Percentiles rank a stretch among this genome's conserved stretches.
These are phyloP conservation scores for Melinaea marsaeus DNA, from an alignment of 2,888 invertebrate species.

Conservation along the genomic window DNA sequence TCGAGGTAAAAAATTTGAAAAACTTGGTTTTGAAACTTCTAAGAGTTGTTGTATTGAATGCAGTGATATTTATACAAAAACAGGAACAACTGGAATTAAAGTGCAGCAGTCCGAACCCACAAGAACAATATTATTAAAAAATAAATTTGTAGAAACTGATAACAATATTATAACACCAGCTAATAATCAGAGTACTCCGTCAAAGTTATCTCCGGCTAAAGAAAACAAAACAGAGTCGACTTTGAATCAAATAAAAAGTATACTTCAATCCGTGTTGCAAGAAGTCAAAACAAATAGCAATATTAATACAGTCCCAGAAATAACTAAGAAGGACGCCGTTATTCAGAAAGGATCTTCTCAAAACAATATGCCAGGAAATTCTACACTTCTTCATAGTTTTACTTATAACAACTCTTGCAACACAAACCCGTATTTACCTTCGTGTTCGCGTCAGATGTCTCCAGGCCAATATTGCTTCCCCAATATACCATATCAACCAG, in stretches of 20 bases:
- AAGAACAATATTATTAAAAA: conserved; percentile 17
- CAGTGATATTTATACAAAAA: conserved; percentile 46
- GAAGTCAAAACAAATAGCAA: conserved; percentile 59
- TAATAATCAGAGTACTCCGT: conserved; percentile 17
- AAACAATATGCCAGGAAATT: conserved; percentile 44
- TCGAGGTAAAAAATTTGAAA: conserved; percentile 23
- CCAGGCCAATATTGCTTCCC: conserved; percentile 39
- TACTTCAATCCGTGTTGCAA: conserved; percentile 58
- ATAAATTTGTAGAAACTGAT: conserved; percentile 18
- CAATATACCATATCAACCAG: conserved; percentile 35
- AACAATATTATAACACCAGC: conserved; percentile 4
- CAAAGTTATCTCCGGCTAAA: conserved; percentile 33
- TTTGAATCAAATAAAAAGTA: conserved; percentile 61
- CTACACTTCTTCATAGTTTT: conserved; percentile 51
- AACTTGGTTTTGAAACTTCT: conserved; percentile 33
- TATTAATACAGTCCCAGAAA: conserved; percentile 34
- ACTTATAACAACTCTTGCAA: conserved; percentile 53
- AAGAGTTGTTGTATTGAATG: conserved; percentile 49
- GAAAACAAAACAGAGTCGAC: conserved; percentile 56
- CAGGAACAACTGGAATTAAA: conserved; percentile 8
- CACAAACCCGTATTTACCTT: conserved; percentile 43
- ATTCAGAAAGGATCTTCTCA: conserved; percentile 56
- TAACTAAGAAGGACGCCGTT: conserved; percentile 51
- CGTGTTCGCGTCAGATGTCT: conserved; percentile 47
- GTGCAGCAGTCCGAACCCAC: conserved; percentile 27